Evolutionary conservation across 2,113 vertebrate genomes (phyloP), one percentile per base, ranked within the genome.

Genomic region (Ahaetulla prasina): DNA sequence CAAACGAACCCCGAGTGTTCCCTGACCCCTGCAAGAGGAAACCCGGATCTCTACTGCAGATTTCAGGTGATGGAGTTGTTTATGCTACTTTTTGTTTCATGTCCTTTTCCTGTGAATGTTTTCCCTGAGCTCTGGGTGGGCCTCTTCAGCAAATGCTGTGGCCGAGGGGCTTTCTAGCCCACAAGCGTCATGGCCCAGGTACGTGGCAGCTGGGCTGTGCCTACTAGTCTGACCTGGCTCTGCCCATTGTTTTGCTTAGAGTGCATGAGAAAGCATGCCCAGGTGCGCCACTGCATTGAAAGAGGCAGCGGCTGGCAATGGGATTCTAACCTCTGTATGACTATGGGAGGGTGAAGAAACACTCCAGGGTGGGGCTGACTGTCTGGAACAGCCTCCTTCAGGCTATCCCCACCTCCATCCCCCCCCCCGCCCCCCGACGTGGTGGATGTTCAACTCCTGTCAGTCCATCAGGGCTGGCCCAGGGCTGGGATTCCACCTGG

Each of bases 21-120:
- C 90, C 6, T 49, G 0, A 18, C 89, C 35, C 89, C 80, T 87
- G 63, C 30, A 84, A 50, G 16, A 0, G 80, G 96, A 55, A 97
- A 68, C 39, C 93, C 92, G 0, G 97, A 96, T 43, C 87, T 98
- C 27, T 94, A 97, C 87, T 97, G 95, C 93, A 97, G 96, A 90
- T 92, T 98, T 92, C 98, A 98, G 98, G 98, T 98, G 94, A 96
- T 89, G 2, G 3, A 4, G 3, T 3, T 14, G 12, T 43, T 50
- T 0, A 1, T 3, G 14, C 4, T 22, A 14, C 2, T 0, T 14
- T 50, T 20, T 27, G 3, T 6, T 49, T 18, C 30, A 4, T 22
- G 1, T 16, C 45, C 12, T 27, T 12, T 25, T 27, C 14, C 45
- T 55, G 45, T 0, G 8, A 11, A 9, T 1, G 20, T 16, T 27